Base-by-base conservation (phyloP, 2,888 invertebrate genomes). In the Spilosoma lubricipeda region DNA sequence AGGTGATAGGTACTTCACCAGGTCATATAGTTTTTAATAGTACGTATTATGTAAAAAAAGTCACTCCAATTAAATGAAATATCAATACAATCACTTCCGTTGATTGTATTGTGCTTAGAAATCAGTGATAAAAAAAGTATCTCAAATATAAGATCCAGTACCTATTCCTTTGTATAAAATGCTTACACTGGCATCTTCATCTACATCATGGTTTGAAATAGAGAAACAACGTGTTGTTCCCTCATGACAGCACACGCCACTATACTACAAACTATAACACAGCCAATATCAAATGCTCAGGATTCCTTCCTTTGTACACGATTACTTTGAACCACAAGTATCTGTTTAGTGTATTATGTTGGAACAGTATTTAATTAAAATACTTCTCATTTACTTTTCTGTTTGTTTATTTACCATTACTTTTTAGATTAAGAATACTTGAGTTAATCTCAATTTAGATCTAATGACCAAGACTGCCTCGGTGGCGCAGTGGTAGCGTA, bases 331-430 rank as follows among this genome's bases (percentile, higher is more conserved):
- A 15, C 45, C 67, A 68, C 67, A 67, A 72, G 48, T 67, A 63
- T 63, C 59, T 63, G 30, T 30, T 23, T 33, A 42, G 56, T 68
- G 33, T 74, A 67, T 64, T 63, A 70, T 36, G 74, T 70, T 64
- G 56, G 67, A 13, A 18, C 5, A 59, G 67, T 70, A 75, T 80
- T 52, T 80, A 68, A 80, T 75, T 45, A 73, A 39, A 48, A 73
- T 45, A 36, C 63, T 23, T 56, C 75, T 52, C 15, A 33, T 27
- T 30, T 63, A 30, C 0, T 66, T 33, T 33, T 33, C 42, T 59
- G 20, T 33, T 33, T 27, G 13, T 67, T 33, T 64, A 48, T n/a
- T n/a, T n/a, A n/a, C n/a, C 30, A 33, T 33, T 42, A 9, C 0
- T 23, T 39, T 18, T 64, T 73, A 39, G 48, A 15, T 13, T 0